These are phyloP conservation scores for Holothuria glaberrima DNA, from an alignment of 35 echinoderm and acorn worm species.

Conservation along the genomic window DNA sequence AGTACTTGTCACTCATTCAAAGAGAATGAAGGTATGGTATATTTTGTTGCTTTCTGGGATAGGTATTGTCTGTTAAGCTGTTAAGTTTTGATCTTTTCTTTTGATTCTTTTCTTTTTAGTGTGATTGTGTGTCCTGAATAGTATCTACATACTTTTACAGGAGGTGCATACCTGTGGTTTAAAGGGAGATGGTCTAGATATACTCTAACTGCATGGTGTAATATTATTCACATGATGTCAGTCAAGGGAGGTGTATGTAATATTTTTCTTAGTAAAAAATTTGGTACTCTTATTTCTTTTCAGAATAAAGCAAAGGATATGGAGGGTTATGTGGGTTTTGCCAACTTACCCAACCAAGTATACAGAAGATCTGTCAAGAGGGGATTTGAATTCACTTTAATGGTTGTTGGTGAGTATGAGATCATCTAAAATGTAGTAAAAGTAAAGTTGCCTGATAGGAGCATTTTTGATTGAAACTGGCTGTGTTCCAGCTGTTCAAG, in stretches of 20 bases:
- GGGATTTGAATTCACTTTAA: slow-evolving; percentile 94
- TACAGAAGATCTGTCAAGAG: slow-evolving; percentile 87
- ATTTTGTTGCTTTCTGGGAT: too few relatives aligned
- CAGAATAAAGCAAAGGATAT: slow-evolving; percentile 99
- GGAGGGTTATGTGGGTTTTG: slow-evolving; percentile 98
- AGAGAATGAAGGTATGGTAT: too few relatives aligned
- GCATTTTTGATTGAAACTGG: too few relatives aligned
- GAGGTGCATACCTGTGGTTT: background rate
- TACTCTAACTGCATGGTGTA: background rate
- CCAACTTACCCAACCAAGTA: slow-evolving; percentile 92
- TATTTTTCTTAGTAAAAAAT: background rate
- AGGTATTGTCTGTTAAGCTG: too few relatives aligned
- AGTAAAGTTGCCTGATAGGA: too few relatives aligned
- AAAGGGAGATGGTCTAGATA: background rate
- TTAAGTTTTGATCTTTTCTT: too few relatives aligned
- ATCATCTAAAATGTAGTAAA: too few relatives aligned
- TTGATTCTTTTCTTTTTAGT: too few relatives aligned
- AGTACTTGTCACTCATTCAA: too few relatives aligned
- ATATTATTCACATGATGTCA: background rate
- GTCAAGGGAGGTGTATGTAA: background rate
- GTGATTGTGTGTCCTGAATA: background rate
- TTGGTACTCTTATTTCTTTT: slow-evolving; percentile 27
- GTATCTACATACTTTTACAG: background rate
- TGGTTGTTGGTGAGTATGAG: slow-evolving; percentile 90
- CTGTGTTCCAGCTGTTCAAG: too few relatives aligned